Conservation (phyloP, 2,113 vertebrate species). For the Sebastes schlegelii region DNA sequence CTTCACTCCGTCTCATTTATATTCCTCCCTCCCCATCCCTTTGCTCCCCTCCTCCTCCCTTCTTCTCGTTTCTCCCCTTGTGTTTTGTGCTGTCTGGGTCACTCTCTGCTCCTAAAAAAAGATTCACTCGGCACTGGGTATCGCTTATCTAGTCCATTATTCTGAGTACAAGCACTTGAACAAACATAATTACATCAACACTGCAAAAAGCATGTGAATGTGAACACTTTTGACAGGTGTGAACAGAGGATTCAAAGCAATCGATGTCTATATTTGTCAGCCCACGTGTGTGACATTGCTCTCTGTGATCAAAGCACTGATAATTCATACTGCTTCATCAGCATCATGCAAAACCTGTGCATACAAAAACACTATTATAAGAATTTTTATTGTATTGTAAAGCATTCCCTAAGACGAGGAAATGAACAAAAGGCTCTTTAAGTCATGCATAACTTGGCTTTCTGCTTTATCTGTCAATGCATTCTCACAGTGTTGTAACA, state of each 20-base stretch:
- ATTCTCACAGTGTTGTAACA: background rate
- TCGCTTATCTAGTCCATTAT: slow-evolving; percentile 44
- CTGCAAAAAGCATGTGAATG: background rate
- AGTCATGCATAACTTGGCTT: background rate
- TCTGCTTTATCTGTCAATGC: background rate
- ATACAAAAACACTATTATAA: background rate
- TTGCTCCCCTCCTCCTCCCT: slow-evolving; percentile 16
- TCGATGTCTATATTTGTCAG: background rate
- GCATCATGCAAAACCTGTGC: background rate
- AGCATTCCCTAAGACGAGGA: background rate
- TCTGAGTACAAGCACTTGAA: slow-evolving; percentile 19
- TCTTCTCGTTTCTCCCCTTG: slow-evolving; percentile 48
- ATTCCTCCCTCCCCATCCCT: slow-evolving; percentile 65
- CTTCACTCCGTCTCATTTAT: slow-evolving; percentile 79
- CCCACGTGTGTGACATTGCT: background rate
- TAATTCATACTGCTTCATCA: background rate
- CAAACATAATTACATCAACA: slow-evolving; percentile 13
- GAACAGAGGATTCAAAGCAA: background rate
- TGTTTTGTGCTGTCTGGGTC: slow-evolving; percentile 74
- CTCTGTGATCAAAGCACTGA: slow-evolving; percentile 12
- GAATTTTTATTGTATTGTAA: background rate
- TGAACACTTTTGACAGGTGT: slow-evolving; percentile 8
- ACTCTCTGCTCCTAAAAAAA: slow-evolving; percentile 73
- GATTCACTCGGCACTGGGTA: slow-evolving; percentile 42
- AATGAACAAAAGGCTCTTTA: background rate